These are phyloP conservation scores for Cynopterus brachyotis DNA, from an alignment of 2,113 vertebrate species.

Conservation along the genomic window DNA sequence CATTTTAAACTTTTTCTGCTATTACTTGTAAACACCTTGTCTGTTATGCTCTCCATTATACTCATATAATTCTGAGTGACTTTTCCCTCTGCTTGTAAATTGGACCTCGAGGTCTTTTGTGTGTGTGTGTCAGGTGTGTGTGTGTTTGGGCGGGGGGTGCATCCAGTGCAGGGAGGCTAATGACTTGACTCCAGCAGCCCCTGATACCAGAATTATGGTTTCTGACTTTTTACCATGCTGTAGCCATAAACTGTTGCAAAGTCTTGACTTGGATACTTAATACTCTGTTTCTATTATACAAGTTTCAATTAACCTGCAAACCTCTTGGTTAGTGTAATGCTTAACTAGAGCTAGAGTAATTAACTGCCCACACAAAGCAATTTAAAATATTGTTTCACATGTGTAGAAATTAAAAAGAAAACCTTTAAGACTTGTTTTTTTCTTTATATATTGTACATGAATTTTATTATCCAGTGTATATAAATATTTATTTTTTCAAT, in stretches of 20 bases:
- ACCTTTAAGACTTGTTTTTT: conserved; percentile 63
- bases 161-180: background rate
- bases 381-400: conserved; percentile 8
- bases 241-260: background rate
- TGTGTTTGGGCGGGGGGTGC: background rate
- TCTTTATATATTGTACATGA: conserved; percentile 7
- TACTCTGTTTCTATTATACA: background rate
- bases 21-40: conserved; percentile 36
- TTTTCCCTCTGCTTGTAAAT: background rate
- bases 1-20: background rate
- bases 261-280: background rate
- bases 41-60: background rate
- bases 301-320: background rate
- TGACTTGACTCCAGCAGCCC: background rate
- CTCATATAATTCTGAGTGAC: background rate
- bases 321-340: conserved; percentile 30
- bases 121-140: background rate
- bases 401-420: background rate
- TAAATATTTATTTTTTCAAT: background rate
- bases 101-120: background rate
- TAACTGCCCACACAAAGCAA: conserved; percentile 30
- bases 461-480: background rate
- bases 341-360: conserved; percentile 39
- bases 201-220: background rate
- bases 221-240: background rate